Conservation (phyloP, 2,113 vertebrate species). For the Chlorodrepanis virens region DNA sequence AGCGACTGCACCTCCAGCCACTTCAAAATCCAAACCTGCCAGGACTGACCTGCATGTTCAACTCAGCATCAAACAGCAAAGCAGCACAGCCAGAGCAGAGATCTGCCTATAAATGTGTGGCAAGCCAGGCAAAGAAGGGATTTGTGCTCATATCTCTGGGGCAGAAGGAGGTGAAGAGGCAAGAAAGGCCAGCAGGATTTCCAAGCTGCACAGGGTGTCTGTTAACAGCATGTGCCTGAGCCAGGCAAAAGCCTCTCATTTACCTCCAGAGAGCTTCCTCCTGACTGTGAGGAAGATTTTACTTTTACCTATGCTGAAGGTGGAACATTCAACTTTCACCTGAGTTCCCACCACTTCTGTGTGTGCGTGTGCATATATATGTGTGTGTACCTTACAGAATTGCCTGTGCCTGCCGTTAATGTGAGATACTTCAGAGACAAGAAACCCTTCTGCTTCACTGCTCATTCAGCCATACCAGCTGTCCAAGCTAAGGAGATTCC, state of each 20-base stretch:
- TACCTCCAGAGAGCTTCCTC: not conserved
- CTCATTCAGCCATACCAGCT: not conserved
- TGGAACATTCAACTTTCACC: not conserved
- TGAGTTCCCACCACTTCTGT: not conserved
- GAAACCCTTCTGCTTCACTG: not conserved
- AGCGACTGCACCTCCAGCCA: not conserved
- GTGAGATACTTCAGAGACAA: not conserved
- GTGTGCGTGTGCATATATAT: accelerated
- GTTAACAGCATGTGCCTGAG: not conserved
- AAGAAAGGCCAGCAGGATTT: not conserved
- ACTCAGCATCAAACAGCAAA: not conserved
- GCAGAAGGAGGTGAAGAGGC: not conserved
- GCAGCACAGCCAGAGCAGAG: not conserved
- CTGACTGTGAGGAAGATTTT: not conserved
- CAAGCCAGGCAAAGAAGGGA: not conserved
- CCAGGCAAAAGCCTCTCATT: not conserved
- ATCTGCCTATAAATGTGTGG: not conserved
- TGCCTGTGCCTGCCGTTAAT: not conserved
- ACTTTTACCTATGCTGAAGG: not conserved
- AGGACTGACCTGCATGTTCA: not conserved
- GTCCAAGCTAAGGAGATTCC: not conserved
- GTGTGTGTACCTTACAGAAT: not conserved
- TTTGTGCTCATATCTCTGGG: not conserved
- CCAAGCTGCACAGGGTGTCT: not conserved
- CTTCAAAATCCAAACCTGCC: not conserved